Base-by-base conservation (phyloP, 2,113 vertebrate species). In the Meriones unguiculatus region DNA sequence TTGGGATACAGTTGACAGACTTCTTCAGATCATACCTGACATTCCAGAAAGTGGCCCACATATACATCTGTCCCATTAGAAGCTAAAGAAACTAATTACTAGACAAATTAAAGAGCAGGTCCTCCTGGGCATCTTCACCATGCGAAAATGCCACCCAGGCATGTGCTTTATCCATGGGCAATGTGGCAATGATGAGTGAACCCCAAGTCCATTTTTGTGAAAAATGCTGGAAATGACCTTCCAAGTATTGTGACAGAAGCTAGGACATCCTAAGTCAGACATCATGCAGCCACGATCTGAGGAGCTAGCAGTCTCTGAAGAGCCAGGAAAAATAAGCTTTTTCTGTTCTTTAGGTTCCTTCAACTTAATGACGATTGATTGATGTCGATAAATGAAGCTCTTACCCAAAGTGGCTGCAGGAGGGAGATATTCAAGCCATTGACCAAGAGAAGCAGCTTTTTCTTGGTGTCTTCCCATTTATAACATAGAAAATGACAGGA, bases 1-100 rank as follows among this genome's bases (percentile, higher is more conserved):
- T 52, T 91, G 24, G 12, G 35, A 4, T 30, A 69, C 38, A 77
- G 87, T 10, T 78, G n/a, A 73, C 52, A 41, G 76, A 89, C 69
- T 80, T 91, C 65, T 64, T 50, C 17, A 65, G 77, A 84, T 80
- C 67, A 17, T 95, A 46, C 30, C 72, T 93, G 65, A 38, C 72
- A 1, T 89, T 84, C 73, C 70, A 95, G 75, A 87, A 78, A 65
- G 32, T 92, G 59, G 52, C 50, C 73, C 57, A 52, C 14, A 3
- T 50, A 57, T 38, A 50, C 10, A 30, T 35, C 0, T 0, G 75
- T 75, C 57, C 69, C 67, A 87, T 52, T 50, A 14, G 13, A 87
- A 75, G 65, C 5, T 73, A n/a, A 3, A 87, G 24, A 32, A 78
- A 77, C 28, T 91, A 35, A 6, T 87, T 81, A 77, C 4, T 46